Conservation (phyloP, 1,140 invertebrate species). For the Diploscapter pachys region DNA sequence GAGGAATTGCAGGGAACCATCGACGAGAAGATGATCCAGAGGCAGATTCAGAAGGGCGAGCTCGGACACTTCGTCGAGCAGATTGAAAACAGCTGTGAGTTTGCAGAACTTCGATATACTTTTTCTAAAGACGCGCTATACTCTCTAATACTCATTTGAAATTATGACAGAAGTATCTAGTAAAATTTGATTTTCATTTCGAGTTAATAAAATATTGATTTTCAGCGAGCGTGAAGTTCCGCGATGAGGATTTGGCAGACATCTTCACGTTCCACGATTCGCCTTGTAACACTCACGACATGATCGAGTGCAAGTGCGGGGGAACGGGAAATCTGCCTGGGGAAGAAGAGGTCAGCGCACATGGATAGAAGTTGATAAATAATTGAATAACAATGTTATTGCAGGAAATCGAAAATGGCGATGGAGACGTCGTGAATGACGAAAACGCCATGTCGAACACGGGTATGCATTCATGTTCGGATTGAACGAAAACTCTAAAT, state of each 20-base stretch:
- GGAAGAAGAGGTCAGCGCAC: conserved; percentile 15
- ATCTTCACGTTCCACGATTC: conserved; percentile 18
- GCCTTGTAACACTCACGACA: conserved; percentile 26
- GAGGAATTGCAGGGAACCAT: conserved; percentile 27
- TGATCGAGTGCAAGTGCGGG: conserved; percentile 25
- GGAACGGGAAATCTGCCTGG: conserved; percentile 18
- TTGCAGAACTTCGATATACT: no score
- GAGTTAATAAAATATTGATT: not conserved
- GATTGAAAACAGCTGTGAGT: not conserved
- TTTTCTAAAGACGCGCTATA: no score
- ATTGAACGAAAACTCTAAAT: not conserved
- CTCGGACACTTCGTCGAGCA: conserved; percentile 13
- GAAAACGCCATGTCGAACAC: not conserved
- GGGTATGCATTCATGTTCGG: not conserved
- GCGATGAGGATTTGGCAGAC: conserved; percentile 30
- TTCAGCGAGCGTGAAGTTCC: conserved; percentile 22
- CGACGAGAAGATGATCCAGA: conserved; percentile 33
- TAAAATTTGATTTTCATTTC: not conserved
- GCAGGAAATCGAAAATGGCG: conserved; percentile 1
- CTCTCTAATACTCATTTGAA: no score
- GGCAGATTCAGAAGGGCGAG: conserved; percentile 30
- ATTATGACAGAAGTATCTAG: not conserved
- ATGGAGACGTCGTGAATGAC: not conserved
- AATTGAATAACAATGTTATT: not conserved
- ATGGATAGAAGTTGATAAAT: conserved; percentile 6